phyloP scores from a whole-genome alignment of 2,888 invertebrate species.

The Hipparchia semele region DNA sequence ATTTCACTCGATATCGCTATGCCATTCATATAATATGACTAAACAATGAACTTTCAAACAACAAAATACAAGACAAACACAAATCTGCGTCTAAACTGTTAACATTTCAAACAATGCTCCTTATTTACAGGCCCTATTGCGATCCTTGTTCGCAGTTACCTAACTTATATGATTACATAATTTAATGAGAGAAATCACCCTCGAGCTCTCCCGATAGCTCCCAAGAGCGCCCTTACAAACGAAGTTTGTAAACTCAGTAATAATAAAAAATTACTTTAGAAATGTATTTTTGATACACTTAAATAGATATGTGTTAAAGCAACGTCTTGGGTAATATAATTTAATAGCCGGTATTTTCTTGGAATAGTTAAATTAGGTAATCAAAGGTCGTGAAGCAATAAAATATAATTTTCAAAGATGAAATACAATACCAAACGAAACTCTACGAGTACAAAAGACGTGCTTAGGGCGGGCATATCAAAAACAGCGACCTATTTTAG shows the following conservation, averaged over 20 bases:
- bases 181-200: not conserved
- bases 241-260: too few relatives aligned
- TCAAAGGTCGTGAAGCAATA: too few relatives aligned
- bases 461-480: constrained; percentile 1
- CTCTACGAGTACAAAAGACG: not conserved
- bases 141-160: constrained; percentile 30
- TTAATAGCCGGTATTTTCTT: too few relatives aligned
- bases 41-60: constrained; percentile 25
- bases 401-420: not conserved
- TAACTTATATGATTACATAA: constrained; percentile 14
- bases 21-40: constrained; percentile 17
- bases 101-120: constrained; percentile 32
- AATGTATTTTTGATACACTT: too few relatives aligned
- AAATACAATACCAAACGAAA: constrained; percentile 5
- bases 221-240: too few relatives aligned
- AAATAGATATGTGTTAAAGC: too few relatives aligned
- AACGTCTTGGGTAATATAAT: too few relatives aligned
- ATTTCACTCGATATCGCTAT: constrained; percentile 17
- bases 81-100: constrained; percentile 20
- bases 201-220: too few relatives aligned
- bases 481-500: constrained; percentile 5
- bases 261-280: too few relatives aligned
- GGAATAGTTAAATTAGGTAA: too few relatives aligned
- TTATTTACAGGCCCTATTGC: constrained; percentile 30
- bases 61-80: constrained; percentile 25